Evolutionary conservation across 2,113 vertebrate species (phyloP), one percentile per base, ranked within the genome.

Genomic region (Silurus asotus): DNA sequence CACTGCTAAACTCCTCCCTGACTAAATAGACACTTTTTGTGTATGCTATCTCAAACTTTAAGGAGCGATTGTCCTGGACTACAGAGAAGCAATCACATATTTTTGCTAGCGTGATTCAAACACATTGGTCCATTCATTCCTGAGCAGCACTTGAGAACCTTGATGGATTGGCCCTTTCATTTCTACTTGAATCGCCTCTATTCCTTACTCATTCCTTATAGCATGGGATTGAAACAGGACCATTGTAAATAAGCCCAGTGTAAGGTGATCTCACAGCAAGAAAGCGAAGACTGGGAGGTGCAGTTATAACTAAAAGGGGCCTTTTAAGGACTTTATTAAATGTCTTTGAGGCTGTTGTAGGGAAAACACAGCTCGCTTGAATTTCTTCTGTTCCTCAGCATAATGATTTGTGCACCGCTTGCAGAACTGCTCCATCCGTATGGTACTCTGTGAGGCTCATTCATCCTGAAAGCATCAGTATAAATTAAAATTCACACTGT

Each of bases 191-290:
- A 55, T 78, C 13, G 10, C 53, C 23, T 81, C 53, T 19, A 45
- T 74, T 64, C 25, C 58, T 8, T 5, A 79, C 49, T 2, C 55
- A 6, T 25, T 64, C 48, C 75, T 25, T 72, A 83, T 45, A n/a
- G 62, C 69, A 51, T 5, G 13, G 53, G 25, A 19, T 55, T 79
- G 51, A 88, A 86, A 83, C 81, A 49, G 25, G n/a, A 75, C 64
- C 74, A 70, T 78, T 85, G 56, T 79, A 53, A 58, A 62, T 70
- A 53, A 67, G 17, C 53, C 55, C 19, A 75, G 58, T 74, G 86
- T 83, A 85, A 86, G 76, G 81, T 78, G 86, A 87, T 85, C 83
- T 82, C 37, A 82, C 37, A 20, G 72, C 70, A 28, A 28, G 78
- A 45, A 58, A 62, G 78, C 19, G 28, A 53, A 28, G 77, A 28